A percentile compares a stretch with the other conserved stretches of the same genome.
Evolutionary conservation across 2,888 invertebrate species (phyloP).

Genomic region (Heteromurus nitidus): DNA sequence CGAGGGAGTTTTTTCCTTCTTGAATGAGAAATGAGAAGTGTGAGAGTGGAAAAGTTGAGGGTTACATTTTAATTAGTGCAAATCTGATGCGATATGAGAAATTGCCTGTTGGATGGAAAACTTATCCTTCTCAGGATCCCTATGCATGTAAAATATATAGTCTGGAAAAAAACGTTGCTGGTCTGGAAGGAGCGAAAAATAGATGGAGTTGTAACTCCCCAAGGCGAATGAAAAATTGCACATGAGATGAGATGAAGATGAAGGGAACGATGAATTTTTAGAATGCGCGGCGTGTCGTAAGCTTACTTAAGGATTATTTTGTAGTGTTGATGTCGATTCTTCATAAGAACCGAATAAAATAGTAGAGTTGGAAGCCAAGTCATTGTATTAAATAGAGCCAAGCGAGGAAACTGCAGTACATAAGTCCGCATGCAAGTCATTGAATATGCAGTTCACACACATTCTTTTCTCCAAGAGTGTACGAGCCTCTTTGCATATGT

Average conservation of each 20-base stretch:
- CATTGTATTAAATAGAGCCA: no score
- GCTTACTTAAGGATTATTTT: neutral
- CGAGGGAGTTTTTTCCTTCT: no score
- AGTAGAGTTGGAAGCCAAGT: neutral
- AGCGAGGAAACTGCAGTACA: neutral
- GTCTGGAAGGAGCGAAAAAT: slow-evolving; percentile 30
- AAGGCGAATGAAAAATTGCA: slow-evolving; percentile 52
- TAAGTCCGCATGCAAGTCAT: neutral
- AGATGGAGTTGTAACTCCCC: neutral
- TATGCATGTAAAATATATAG: no score
- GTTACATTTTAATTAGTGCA: slow-evolving; percentile 67
- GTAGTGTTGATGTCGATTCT: slow-evolving; percentile 17
- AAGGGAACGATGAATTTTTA: slow-evolving; percentile 20
- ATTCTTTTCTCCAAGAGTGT: slow-evolving; percentile 30
- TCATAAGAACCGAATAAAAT: neutral
- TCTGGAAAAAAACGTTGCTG: no score
- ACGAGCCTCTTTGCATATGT: slow-evolving; percentile 28
- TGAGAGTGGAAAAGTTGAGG: slow-evolving; percentile 59
- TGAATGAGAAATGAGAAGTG: slow-evolving; percentile 13
- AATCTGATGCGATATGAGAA: slow-evolving; percentile 53
- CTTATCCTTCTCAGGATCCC: no score
- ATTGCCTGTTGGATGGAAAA: slow-evolving; percentile 10
- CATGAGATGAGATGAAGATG: slow-evolving; percentile 33
- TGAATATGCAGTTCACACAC: slow-evolving; percentile 2
- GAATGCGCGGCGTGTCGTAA: slow-evolving; percentile 31